Evolutionary conservation across 2,888 invertebrate genomes (phyloP), one percentile per base, ranked within the genome.

Genomic region (Mesochorus sp.): DNA sequence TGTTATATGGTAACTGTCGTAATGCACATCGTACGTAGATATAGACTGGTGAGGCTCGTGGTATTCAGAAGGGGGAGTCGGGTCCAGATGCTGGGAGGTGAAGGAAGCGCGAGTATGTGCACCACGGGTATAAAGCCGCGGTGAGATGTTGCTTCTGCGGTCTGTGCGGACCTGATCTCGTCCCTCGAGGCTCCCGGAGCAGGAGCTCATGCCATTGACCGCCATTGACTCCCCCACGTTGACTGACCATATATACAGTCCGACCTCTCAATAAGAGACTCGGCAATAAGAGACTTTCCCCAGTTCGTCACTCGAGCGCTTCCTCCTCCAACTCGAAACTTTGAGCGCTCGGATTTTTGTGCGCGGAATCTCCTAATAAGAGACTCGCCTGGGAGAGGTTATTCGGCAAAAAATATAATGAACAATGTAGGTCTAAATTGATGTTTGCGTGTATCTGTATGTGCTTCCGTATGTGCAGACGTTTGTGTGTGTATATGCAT

Each of bases 161-260:
- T 12, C 66, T 57, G 68, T 64, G 84, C 85, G 86, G 86, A 88
- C 85, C 87, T 86, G 88, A 88, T 89, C 89, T 74, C 74, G n/a
- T 78, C 78, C 51, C 74, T 39, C 70, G 78, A 71, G 64, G 74
- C 70, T 74, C 64, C 74, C 37, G 70, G 85, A 83, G 84, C 86
- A 84, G 70, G 74, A 85, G 85, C 88, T 88, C 89, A 89, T 89
- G 90, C 89, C 90, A 89, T 89, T 90, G 90, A 90, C 90, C 90
- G 89, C 89, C 88, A 89, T 88, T 88, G 88, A 89, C 90, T 89
- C 89, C 89, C 90, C 86, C 90, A 87, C 88, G 84, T 86, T 85
- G 81, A 83, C 67, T 68, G 81, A 83, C 67, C 64, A 47, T 57
- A 62, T 49, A 57, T 37, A 71, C 8, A 26, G n/a, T 39, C 39